Evolutionary conservation across 2,888 invertebrate species (phyloP), one percentile per base, ranked within the genome.

Genomic region (Nomada goodeniana): DNA sequence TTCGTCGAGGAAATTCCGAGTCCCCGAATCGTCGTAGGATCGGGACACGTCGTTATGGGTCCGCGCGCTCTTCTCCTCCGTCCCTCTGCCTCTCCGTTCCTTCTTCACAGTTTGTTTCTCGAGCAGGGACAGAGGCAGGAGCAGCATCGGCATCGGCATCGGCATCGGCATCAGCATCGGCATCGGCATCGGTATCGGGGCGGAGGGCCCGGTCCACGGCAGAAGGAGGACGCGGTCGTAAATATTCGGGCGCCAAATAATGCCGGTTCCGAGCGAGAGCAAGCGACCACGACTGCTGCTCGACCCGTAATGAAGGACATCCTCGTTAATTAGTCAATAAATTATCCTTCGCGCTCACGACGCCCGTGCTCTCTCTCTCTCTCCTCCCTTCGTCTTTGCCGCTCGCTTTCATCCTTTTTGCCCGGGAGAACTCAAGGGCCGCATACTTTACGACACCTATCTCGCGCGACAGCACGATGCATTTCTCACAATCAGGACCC

Each of bases 261-360:
- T 91, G 91, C 90, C 90, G 90, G 86, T 90, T 88, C 89, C 88
- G 89, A 88, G 88, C 89, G 90, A 89, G 89, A 88, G 87, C 88
- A 85, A 86, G 87, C 88, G 88, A 88, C 87, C 88, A 86, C 87
- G 87, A 89, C 90, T 90, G 90, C 90, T 90, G 90, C 89, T 88
- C 91, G 90, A 89, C 89, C 90, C 90, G 93, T 93, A 93, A 93
- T 93, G 93, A 93, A 93, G 93, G 93, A 93, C 93, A 93, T 91
- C 91, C 91, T 92, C 92, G 92, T 93, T 93, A 93, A 93, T 93
- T 93, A 93, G 93, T 91, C 93, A 90, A 93, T 93, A 93, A 93
- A 93, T 93, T 93, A 93, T 92, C 91, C 92, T 90, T 91, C 91
- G 90, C 89, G 90, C 89, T 88, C 90, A 90, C 89, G 89, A 91